phyloP scores from a whole-genome alignment of 2,888 invertebrate species.

The Sylvicola cinctus region DNA sequence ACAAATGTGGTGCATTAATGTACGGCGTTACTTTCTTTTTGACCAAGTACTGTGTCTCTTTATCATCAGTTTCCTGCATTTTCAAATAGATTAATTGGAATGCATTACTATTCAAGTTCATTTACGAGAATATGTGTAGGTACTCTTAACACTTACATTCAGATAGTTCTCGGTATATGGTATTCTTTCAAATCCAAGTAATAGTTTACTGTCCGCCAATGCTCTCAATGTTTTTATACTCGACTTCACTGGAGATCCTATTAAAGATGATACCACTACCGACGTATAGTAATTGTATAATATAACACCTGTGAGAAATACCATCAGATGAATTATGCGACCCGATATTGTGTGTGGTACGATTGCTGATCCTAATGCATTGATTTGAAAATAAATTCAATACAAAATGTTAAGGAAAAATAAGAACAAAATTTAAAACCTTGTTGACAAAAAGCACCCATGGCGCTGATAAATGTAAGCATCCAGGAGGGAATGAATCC shows the following conservation, averaged over 20 bases:
- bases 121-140: too few species aligned
- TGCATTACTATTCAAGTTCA: too few species aligned
- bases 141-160: too few species aligned
- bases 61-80: conserved; percentile 10
- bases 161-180: conserved; percentile 13
- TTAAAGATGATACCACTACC: conserved; percentile 36
- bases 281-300: conserved; percentile 42
- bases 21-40: conserved; percentile 6
- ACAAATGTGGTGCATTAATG: conserved; percentile 9
- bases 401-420: too few species aligned
- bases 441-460: conserved; percentile 29
- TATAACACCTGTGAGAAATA: conserved; percentile 22
- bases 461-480: conserved; percentile 21
- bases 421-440: too few species aligned
- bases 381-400: too few species aligned
- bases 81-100: too few species aligned
- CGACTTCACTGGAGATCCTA: conserved; percentile 32
- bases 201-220: conserved; percentile 30
- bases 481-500: conserved; percentile 16
- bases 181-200: conserved; percentile 30
- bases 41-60: conserved; percentile 12
- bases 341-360: conserved; percentile 26
- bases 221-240: conserved; percentile 30
- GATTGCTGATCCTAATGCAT: conserved; percentile 20
- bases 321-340: conserved; percentile 16